Conservation (phyloP, 2,113 vertebrate species). For the Apaloderma vittatum region DNA sequence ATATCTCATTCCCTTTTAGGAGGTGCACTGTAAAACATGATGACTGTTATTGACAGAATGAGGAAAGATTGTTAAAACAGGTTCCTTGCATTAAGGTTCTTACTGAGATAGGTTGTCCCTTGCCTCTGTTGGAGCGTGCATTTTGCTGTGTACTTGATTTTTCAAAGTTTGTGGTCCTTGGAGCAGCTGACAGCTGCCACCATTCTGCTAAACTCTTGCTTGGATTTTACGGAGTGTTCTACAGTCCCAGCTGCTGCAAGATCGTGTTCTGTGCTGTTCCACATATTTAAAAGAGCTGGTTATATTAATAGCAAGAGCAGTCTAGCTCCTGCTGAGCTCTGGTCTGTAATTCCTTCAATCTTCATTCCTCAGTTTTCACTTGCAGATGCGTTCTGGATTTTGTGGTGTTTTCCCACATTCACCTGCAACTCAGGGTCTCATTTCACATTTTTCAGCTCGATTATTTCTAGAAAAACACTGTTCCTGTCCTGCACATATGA, state of each 20-base stretch:
- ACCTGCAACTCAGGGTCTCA: constrained; percentile 31
- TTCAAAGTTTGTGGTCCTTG: neutral
- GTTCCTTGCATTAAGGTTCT: neutral
- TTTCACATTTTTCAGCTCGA: neutral
- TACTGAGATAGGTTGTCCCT: neutral
- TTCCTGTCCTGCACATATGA: neutral
- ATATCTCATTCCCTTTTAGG: neutral
- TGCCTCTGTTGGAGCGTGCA: neutral
- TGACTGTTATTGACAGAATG: neutral
- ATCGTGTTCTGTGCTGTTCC: neutral
- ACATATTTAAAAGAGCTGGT: neutral
- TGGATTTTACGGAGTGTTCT: neutral
- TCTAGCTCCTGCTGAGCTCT: neutral
- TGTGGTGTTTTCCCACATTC: neutral
- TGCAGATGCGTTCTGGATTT: neutral
- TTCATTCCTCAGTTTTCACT: neutral
- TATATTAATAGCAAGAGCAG: neutral
- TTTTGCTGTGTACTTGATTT: neutral
- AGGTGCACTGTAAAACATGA: neutral
- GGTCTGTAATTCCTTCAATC: neutral
- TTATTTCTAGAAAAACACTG: neutral
- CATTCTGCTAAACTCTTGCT: neutral
- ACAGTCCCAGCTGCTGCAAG: neutral
- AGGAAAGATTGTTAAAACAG: neutral
- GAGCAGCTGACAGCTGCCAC: neutral